phyloP scores from a whole-genome alignment of 2,113 vertebrate genomes.

The Macquaria ambigua region DNA sequence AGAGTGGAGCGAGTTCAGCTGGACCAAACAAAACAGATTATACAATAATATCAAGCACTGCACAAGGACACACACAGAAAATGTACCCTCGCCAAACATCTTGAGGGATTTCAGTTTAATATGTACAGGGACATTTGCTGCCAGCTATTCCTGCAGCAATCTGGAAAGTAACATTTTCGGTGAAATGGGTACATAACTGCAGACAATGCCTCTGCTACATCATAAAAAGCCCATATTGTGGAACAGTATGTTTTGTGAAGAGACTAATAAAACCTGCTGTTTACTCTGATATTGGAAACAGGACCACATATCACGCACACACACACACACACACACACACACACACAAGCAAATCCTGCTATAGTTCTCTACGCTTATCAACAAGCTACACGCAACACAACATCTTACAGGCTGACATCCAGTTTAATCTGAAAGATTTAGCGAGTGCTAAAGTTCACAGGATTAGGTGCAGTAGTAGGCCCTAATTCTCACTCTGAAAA shows the following conservation, averaged over 20 bases:
- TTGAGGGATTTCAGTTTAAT: slow-evolving; percentile 46
- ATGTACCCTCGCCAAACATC: slow-evolving; percentile 46
- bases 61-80: slow-evolving; percentile 36
- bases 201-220: slow-evolving; percentile 23
- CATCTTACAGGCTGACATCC: slow-evolving; percentile 18
- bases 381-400: slow-evolving; percentile 19
- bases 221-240: slow-evolving; percentile 30
- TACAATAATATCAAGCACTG: slow-evolving; percentile 32
- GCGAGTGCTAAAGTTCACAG: slow-evolving; percentile 61
- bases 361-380: slow-evolving; percentile 49
- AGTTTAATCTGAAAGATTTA: slow-evolving; percentile 48
- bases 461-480: slow-evolving; percentile 51
- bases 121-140: slow-evolving; percentile 32
- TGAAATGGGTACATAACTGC: slow-evolving; percentile 16
- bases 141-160: slow-evolving; percentile 42
- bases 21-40: slow-evolving; percentile 69
- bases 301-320: not conserved
- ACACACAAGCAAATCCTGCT: slow-evolving; percentile 29
- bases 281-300: slow-evolving; percentile 41
- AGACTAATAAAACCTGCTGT: slow-evolving; percentile 46
- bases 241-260: slow-evolving; percentile 27
- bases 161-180: slow-evolving; percentile 46
- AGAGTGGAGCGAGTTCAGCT: slow-evolving; percentile 95
- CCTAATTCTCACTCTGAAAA: slow-evolving; percentile 25
- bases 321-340: slow-evolving; percentile 19